phyloP scores from a whole-genome alignment of 2,797 vertebrate species.

The Amniataba percoides region DNA sequence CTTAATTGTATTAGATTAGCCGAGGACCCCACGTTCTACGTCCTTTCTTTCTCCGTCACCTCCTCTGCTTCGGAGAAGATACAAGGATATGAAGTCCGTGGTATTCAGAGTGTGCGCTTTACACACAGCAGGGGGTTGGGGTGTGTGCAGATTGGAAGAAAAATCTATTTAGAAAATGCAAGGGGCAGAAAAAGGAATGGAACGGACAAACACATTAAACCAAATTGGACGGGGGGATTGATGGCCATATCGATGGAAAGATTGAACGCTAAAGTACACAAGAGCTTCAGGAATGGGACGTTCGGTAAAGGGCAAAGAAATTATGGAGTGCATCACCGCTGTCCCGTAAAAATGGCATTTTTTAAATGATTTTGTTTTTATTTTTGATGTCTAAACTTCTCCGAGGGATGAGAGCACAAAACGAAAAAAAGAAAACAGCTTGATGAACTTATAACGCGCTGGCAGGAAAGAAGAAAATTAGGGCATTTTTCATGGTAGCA shows the following conservation, averaged over 20 bases:
- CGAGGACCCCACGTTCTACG: conserved; percentile 20
- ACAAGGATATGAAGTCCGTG: conserved; percentile 36
- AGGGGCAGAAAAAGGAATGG: conserved; percentile 34
- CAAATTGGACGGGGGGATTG: conserved; percentile 43
- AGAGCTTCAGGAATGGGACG: conserved; percentile 24
- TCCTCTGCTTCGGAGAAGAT: conserved; percentile 58
- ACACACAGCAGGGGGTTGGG: conserved; percentile 39
- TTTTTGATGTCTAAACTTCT: conserved; percentile 21
- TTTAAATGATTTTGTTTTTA: background rate
- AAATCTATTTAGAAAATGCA: conserved; percentile 65
- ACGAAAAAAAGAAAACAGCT: conserved; percentile 15
- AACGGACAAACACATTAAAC: conserved; percentile 57
- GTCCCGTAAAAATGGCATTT: conserved; percentile 5
- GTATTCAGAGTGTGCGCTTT: conserved; percentile 43
- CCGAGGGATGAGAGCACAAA: background rate
- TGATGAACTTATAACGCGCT: conserved; percentile 4
- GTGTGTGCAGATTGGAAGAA: conserved; percentile 26
- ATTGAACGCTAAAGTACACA: conserved; percentile 48
- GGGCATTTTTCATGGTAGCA: background rate
- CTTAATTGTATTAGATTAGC: conserved; percentile 69
- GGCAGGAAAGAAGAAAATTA: background rate
- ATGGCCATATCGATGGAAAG: conserved; percentile 49
- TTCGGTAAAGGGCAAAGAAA: conserved; percentile 40
- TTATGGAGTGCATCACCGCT: background rate
- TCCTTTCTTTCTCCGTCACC: conserved; percentile 39